phyloP scores from a whole-genome alignment of 1,140 invertebrate species.

The Aphelenchoides fujianensis region DNA sequence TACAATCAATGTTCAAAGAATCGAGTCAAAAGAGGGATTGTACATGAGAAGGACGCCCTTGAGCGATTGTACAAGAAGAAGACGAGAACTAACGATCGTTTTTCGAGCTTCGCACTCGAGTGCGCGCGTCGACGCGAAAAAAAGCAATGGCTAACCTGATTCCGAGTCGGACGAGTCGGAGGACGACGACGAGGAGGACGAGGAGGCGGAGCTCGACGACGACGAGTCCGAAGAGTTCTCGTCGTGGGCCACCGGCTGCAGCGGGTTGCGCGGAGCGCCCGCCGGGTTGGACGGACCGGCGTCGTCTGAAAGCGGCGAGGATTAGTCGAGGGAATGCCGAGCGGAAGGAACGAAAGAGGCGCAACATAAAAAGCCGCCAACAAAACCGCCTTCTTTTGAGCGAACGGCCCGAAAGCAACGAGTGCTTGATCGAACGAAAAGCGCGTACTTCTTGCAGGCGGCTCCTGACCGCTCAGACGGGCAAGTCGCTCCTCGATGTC shows the following conservation, averaged over 20 bases:
- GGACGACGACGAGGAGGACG: slow-evolving; percentile 49
- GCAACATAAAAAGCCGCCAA: neutral
- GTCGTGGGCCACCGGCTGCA: slow-evolving; percentile 7
- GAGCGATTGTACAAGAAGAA: too few relatives aligned
- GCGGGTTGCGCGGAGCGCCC: neutral
- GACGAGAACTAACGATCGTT: too few relatives aligned
- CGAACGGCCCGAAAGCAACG: too few relatives aligned
- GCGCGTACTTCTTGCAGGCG: slow-evolving; percentile 9
- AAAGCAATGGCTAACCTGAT: slow-evolving; percentile 54
- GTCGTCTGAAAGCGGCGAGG: neutral
- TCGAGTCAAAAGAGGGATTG: too few relatives aligned
- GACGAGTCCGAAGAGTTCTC: slow-evolving; percentile 47
- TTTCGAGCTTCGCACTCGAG: too few relatives aligned
- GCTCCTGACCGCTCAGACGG: neutral
- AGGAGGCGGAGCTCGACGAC: slow-evolving; percentile 40
- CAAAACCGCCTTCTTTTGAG: too few relatives aligned
- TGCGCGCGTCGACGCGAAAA: too few relatives aligned
- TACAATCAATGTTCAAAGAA: too few relatives aligned
- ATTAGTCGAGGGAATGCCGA: neutral
- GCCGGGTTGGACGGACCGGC: neutral
- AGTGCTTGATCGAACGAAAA: neutral
- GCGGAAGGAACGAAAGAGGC: neutral
- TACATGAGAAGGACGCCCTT: too few relatives aligned
- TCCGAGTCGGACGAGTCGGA: slow-evolving; percentile 50
- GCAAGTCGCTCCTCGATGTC: slow-evolving; percentile 15